Evolutionary conservation across 2,888 invertebrate species (phyloP).

Genomic region (Pteria penguin): DNA sequence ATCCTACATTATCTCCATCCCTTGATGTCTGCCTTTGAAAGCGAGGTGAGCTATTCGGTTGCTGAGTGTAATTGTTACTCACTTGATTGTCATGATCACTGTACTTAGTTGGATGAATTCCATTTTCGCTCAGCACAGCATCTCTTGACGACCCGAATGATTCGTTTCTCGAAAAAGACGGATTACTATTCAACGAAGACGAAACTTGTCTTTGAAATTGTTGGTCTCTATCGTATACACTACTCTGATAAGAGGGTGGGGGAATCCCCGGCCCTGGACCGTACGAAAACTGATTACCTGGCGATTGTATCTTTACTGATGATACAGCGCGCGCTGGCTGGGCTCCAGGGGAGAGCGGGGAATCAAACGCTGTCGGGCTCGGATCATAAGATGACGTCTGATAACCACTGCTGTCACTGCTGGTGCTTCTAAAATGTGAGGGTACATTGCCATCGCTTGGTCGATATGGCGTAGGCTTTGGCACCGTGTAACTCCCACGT

Average conservation of each 20-base stretch:
- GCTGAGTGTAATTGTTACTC: not conserved
- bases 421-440: slow-evolving; percentile 35
- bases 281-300: slow-evolving; percentile 1
- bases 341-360: slow-evolving; percentile 25
- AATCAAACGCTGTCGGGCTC: slow-evolving; percentile 32
- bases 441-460: slow-evolving; percentile 36
- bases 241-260: slow-evolving; percentile 40
- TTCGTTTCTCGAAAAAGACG: slow-evolving; percentile 36
- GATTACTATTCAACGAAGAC: slow-evolving; percentile 13
- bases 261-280: slow-evolving; percentile 42
- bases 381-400: slow-evolving; percentile 33
- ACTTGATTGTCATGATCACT: not conserved
- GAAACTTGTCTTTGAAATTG: slow-evolving; percentile 8
- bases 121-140: slow-evolving; percentile 12
- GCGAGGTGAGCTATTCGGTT: slow-evolving; percentile 26
- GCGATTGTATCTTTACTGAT: slow-evolving; percentile 14
- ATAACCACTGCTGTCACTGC: slow-evolving; percentile 42
- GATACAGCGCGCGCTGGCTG: slow-evolving; percentile 19
- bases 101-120: not conserved
- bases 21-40: slow-evolving; percentile 51
- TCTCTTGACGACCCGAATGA: slow-evolving; percentile 24
- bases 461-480: slow-evolving; percentile 45
- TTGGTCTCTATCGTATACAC: slow-evolving; percentile 27
- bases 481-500: slow-evolving; percentile 41
- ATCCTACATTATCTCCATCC: slow-evolving; percentile 6